Conservation (phyloP, 2,797 vertebrate genomes). For the Pagetopsis macropterus region DNA sequence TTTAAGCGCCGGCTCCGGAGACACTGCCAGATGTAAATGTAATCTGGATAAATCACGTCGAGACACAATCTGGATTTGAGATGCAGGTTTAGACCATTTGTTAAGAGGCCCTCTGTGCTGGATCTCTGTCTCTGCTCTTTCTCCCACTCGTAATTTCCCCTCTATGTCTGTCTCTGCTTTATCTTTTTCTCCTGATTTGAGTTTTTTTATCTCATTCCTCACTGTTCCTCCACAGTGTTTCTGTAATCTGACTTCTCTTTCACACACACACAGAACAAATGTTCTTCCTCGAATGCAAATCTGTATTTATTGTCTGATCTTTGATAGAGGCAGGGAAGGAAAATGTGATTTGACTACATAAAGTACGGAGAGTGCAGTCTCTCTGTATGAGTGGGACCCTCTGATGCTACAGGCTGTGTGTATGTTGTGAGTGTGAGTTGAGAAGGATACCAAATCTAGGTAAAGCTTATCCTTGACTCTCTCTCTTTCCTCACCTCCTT, state of each 20-base stretch:
- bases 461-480: constrained; percentile 6
- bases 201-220: constrained; percentile 2
- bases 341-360: constrained; percentile 38
- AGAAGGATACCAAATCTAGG: constrained; percentile 26
- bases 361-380: constrained; percentile 21
- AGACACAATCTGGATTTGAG: constrained; percentile 38
- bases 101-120: constrained; percentile 32
- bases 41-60: constrained; percentile 46
- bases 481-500: constrained; percentile 9
- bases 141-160: constrained; percentile 13
- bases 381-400: constrained; percentile 11
- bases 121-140: constrained; percentile 22
- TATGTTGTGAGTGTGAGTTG: background rate
- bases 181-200: constrained; percentile 8
- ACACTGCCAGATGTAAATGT: constrained; percentile 53
- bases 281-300: constrained; percentile 26
- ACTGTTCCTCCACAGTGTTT: constrained; percentile 10
- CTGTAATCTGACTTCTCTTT: constrained; percentile 16
- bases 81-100: constrained; percentile 27
- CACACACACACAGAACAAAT: constrained; percentile 16
- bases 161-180: constrained; percentile 18
- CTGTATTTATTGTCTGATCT: constrained; percentile 39
- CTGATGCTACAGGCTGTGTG: background rate
- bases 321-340: constrained; percentile 32
- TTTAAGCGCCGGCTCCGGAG: constrained; percentile 30